Conservation (phyloP, 2,888 invertebrate genomes). For the Pedicia rivosa region DNA sequence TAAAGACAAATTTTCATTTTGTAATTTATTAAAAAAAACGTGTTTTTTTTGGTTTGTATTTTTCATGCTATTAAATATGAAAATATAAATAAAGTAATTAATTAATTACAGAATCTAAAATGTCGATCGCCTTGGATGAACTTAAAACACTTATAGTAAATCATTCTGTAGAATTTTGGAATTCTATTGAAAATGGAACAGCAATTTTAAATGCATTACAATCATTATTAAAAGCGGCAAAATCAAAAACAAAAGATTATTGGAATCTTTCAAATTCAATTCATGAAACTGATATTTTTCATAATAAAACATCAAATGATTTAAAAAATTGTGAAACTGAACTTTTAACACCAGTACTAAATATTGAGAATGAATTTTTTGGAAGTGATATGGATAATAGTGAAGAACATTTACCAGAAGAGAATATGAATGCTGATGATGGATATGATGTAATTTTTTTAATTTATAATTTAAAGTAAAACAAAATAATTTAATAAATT, state of each 20-base stretch:
- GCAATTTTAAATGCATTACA: conserved; percentile 26
- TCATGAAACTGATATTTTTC: too few species aligned
- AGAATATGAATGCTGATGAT: conserved; percentile 27
- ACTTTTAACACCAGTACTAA: conserved; percentile 9
- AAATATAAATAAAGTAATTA: too few species aligned
- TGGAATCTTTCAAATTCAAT: too few species aligned
- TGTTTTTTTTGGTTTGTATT: too few species aligned
- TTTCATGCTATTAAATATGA: too few species aligned
- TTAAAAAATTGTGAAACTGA: conserved; percentile 2
- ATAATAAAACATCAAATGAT: conserved; percentile 15
- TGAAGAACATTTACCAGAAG: conserved; percentile 26
- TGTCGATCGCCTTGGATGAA: conserved; percentile 12
- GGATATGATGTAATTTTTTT: conserved; percentile 22
- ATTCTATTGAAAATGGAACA: conserved; percentile 21
- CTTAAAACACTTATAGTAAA: conserved; percentile 23
- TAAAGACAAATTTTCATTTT: too few species aligned
- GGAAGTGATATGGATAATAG: conserved; percentile 27
- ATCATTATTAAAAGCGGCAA: conserved; percentile 24
- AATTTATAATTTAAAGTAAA: not conserved
- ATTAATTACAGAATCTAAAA: conserved; percentile 7
- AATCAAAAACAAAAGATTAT: too few species aligned
- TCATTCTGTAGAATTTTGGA: conserved; percentile 20
- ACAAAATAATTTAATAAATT: conserved; percentile 1
- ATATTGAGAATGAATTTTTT: conserved; percentile 21
- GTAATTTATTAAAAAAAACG: too few species aligned